These are phyloP conservation scores for Apodemus speciosus DNA, from an alignment of 2,113 vertebrate species.

Conservation along the genomic window DNA sequence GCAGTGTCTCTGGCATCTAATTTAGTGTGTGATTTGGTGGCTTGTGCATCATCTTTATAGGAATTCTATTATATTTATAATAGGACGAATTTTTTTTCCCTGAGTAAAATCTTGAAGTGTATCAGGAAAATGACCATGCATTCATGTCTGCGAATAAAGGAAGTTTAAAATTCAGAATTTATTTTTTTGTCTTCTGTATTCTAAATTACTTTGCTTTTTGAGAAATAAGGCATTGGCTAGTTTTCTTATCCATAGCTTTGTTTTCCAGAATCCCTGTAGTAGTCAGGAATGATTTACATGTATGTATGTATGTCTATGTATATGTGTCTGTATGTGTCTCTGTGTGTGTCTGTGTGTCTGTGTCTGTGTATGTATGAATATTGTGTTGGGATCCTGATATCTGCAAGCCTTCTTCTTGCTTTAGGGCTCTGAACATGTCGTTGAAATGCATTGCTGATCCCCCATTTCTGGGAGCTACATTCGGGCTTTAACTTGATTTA, in stretches of 20 bases:
- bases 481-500: conserved; percentile 55
- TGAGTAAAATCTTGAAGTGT: conserved; percentile 60
- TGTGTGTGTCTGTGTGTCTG: too few species aligned
- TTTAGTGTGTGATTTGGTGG: conserved; percentile 61
- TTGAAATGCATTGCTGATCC: conserved; percentile 43
- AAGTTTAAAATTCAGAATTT: conserved; percentile 61
- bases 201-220: conserved; percentile 17
- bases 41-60: conserved; percentile 71
- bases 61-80: conserved; percentile 70
- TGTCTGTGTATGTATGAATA: too few species aligned
- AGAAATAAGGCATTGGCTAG: conserved; percentile 2
- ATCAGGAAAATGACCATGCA: conserved; percentile 53
- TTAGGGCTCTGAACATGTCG: conserved; percentile 2
- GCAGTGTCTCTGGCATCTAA: conserved; percentile 64
- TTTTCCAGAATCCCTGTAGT: background rate
- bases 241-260: conserved; percentile 11
- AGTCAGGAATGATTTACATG: background rate
- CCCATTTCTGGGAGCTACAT: background rate
- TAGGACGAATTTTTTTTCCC: conserved; percentile 42
- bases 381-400: background rate
- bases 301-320: too few species aligned
- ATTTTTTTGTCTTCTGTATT: conserved; percentile 49
- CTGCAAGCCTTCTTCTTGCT: conserved; percentile 13
- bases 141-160: conserved; percentile 11
- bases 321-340: too few species aligned